Evolutionary conservation across 1,140 invertebrate species (phyloP), one percentile per base, ranked within the genome.

Genomic region (Drosophila ananassae): DNA sequence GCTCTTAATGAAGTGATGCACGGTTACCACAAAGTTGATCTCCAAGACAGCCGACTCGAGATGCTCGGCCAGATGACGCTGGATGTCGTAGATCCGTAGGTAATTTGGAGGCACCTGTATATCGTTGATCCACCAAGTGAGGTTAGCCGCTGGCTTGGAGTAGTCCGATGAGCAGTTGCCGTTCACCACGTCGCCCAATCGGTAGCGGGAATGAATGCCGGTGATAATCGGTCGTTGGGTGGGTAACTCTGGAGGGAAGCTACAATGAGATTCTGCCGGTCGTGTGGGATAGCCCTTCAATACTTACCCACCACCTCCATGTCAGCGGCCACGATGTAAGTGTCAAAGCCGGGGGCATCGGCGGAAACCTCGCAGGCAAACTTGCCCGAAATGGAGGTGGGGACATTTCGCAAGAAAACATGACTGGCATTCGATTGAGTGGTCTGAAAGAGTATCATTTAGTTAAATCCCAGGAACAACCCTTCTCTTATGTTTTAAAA

Each of bases 71-170:
- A 89, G 24, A 51, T 92, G 89, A 3, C 89, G 73, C 59, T 92
- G 85, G 30, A 90, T 76, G 9, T 89, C 90, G 54, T 90, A 90
- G 13, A 47, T 44, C 21, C 81, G 81, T 32, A 92, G 61, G 52
- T 87, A 82, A 47, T 90, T 79, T 25, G 84, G 82, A 1, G 78
- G 78, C 8, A 85, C 91, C 89, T 94, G 93, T 83, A 95, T 93
- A 73, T 94, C 95, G 90, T 98, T 98, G 78, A 97, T 95, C 92
- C 94, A 95, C 95, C 97, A 98, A n/a, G 96, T 96, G 41, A 98
- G 93, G 92, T 97, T 97, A 6, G 96, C 96, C 1, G 96, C 95
- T 3, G 97, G 97, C 91, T 94, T 94, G 21, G 96, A 97, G 76
- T 95, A 93, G 73, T 93, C 93, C 50, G 95, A 96, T 39, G 94